Base-by-base conservation (phyloP, 2,113 vertebrate species). In the Globicephala melas region DNA sequence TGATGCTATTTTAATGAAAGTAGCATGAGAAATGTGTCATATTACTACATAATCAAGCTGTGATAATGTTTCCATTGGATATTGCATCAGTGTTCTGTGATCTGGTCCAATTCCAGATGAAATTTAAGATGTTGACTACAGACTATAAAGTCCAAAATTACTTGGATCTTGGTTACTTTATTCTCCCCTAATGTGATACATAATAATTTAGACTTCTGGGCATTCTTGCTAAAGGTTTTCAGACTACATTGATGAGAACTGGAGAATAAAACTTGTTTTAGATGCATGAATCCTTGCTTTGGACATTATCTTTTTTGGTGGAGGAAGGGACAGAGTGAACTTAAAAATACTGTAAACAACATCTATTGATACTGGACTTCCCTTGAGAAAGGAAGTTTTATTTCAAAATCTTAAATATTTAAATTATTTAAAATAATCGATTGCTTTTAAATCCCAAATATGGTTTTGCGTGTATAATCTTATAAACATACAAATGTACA, bases 1-100 rank as follows among this genome's bases (percentile, higher is more conserved):
- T 76, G 55, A 94, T 92, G 71, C 44, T 92, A 20, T 93, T 96
- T 98, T 94, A 98, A 96, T 97, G 92, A 96, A 98, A 81, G 11
- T n/a, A 88, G 14, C 36, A 71, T 88, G 88, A 96, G 74, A 90
- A 96, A 95, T 91, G 55, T 12, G 63, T 92, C 36, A 31, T 85
- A 88, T 96, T 91, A 71, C 65, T 88, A 53, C 26, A 47, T 71
- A 92, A 82, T 96, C 58, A 91, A 73, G 67, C 95, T 96, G 89
- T 91, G 92, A 44, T 86, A 89, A 87, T 92, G 82, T 91, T 95
- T 96, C 63, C 58, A 63, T 47, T 91, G 82, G 63, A 74, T 65
- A 60, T 80, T 94, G 92, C 36, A 6, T 68, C 62, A 79, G 71
- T 83, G 67, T 92, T 97, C 50, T 44, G 18, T 92, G 41, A 76